A percentile compares a stretch with the other conserved stretches of the same genome.
phyloP scores from a whole-genome alignment of 2,113 vertebrate species.

The Caretta caretta region DNA sequence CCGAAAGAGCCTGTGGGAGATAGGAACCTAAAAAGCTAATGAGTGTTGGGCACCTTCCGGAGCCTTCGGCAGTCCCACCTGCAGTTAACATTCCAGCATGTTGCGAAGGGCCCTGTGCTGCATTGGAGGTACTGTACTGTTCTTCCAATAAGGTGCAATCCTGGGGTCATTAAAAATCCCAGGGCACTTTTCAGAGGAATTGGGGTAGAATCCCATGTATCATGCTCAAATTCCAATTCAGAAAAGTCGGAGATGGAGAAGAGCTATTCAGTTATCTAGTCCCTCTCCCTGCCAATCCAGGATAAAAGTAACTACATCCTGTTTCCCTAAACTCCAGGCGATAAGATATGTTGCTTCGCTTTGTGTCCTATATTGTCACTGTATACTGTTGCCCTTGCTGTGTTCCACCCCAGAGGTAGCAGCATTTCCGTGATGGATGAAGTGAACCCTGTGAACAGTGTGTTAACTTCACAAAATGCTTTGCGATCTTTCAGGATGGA shows the following conservation, averaged over 20 bases:
- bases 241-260: not conserved
- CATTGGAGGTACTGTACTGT: too few relatives aligned
- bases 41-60: not conserved
- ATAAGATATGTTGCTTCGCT: not conserved
- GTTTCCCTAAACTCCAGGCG: not conserved
- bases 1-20: not conserved
- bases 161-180: too few relatives aligned
- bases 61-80: not conserved
- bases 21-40: not conserved
- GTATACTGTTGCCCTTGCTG: not conserved
- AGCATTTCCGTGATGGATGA: not conserved
- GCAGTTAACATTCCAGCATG: not conserved
- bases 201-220: not conserved
- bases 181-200: not conserved
- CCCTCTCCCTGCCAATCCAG: not conserved
- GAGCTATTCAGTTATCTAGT: not conserved
- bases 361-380: not conserved
- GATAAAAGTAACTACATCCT: not conserved
- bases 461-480: accelerated
- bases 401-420: not conserved
- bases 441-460: not conserved
- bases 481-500: not conserved
- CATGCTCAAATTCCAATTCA: not conserved
- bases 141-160: too few relatives aligned
- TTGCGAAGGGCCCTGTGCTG: not conserved